Percentiles rank a stretch among this genome's conserved stretches.
Conservation (phyloP, 2,888 invertebrate species). For the Eurytoma californica region DNA sequence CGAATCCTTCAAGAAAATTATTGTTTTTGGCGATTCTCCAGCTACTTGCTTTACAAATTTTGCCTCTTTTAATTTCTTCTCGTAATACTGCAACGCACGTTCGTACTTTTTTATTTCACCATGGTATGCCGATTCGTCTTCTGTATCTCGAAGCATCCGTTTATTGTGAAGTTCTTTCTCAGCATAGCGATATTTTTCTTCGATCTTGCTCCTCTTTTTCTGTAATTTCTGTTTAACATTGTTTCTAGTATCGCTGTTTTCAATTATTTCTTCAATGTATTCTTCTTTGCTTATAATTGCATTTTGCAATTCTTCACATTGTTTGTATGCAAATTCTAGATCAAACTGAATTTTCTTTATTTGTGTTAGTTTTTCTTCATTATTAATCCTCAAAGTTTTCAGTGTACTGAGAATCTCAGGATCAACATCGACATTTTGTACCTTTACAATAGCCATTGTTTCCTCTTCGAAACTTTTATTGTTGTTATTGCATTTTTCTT, state of each 20-base stretch:
- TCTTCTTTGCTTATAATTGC: conserved; percentile 85
- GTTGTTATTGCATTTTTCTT: conserved; percentile 16
- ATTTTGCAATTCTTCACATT: conserved; percentile 82
- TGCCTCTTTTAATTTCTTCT: conserved; percentile 77
- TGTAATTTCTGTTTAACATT: conserved; percentile 79
- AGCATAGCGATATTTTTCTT: conserved; percentile 79
- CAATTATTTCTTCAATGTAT: conserved; percentile 82
- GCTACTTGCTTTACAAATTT: conserved; percentile 78
- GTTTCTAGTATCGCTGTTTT: conserved; percentile 78
- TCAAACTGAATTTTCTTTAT: conserved; percentile 76
- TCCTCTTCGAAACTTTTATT: conserved; percentile 40
- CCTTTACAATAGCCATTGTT: conserved; percentile 42
- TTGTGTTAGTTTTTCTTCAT: conserved; percentile 72
- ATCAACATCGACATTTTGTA: conserved; percentile 62
- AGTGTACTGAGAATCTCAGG: conserved; percentile 77
- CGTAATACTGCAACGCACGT: conserved; percentile 75
- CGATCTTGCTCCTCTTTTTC: conserved; percentile 80
- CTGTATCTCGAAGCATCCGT: conserved; percentile 64
- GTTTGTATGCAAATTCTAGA: conserved; percentile 81
- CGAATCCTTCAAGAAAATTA: conserved; percentile 84
- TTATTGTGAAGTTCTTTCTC: conserved; percentile 45
- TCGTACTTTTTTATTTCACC: conserved; percentile 74
- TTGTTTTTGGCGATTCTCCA: conserved; percentile 81
- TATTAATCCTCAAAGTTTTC: conserved; percentile 75
- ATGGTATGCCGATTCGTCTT: conserved; percentile 69